Conservation (phyloP, 2,888 invertebrate genomes). For the Tetragnatha montana region DNA sequence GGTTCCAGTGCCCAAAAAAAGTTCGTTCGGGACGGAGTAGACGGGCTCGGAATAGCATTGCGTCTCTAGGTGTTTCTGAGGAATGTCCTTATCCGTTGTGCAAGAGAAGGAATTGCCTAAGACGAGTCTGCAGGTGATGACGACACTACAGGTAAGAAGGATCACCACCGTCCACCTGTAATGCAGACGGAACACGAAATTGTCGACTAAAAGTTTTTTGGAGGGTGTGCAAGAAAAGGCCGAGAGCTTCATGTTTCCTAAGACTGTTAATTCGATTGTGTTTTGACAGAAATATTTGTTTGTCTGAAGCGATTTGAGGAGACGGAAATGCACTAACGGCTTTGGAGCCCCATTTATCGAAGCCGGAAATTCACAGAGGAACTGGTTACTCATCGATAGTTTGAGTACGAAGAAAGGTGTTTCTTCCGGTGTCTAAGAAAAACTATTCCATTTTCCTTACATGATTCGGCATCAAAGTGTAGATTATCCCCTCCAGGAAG, state of each 20-base stretch:
- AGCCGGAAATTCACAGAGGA: neutral
- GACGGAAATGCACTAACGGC: neutral
- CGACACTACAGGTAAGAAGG: conserved; percentile 41
- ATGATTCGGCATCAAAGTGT: too few species aligned
- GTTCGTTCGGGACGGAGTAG: conserved; percentile 18
- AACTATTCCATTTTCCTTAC: too few species aligned
- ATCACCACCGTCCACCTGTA: conserved; percentile 58
- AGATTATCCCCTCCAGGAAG: too few species aligned
- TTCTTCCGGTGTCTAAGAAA: neutral
- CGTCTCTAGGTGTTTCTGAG: conserved; percentile 11
- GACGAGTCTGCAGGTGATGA: conserved; percentile 51
- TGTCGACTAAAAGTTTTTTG: conserved; percentile 18
- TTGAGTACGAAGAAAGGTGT: neutral
- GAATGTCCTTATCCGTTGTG: neutral
- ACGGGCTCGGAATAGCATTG: conserved; percentile 39
- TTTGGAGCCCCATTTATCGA: neutral
- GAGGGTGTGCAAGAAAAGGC: neutral
- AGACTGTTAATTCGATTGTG: neutral
- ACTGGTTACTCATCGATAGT: neutral
- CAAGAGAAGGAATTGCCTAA: conserved; percentile 52
- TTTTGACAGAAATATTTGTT: neutral
- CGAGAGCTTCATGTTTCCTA: conserved; percentile 14
- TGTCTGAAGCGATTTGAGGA: neutral
- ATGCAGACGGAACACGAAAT: conserved; percentile 50
- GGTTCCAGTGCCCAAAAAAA: neutral